These are phyloP conservation scores for Setipinna tenuifilis DNA, from an alignment of 2,797 vertebrate genomes.

Conservation along the genomic window DNA sequence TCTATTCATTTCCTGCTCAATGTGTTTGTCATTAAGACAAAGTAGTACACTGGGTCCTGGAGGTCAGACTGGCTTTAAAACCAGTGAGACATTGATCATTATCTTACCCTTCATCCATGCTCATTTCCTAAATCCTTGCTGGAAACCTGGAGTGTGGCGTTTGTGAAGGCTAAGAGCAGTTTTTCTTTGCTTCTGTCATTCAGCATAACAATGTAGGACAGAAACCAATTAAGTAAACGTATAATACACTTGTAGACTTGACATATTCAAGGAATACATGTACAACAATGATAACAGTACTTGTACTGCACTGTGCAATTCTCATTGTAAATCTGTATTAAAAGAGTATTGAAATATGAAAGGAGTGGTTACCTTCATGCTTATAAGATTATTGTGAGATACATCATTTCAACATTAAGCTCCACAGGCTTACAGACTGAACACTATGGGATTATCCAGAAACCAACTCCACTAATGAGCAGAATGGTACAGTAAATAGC, in stretches of 20 bases:
- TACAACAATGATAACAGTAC: background rate
- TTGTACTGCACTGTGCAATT: background rate
- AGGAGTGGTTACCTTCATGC: background rate
- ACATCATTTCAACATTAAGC: background rate
- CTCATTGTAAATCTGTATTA: background rate
- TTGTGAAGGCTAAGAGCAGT: background rate
- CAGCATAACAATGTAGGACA: background rate
- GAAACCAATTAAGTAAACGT: background rate
- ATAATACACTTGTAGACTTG: background rate
- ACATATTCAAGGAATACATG: background rate
- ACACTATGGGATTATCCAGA: background rate
- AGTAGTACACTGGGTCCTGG: constrained; percentile 18
- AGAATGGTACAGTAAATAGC: too few species aligned
- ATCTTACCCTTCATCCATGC: constrained; percentile 45
- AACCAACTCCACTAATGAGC: background rate
- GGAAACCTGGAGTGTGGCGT: constrained; percentile 23
- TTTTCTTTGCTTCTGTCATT: background rate
- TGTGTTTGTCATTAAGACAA: constrained; percentile 47
- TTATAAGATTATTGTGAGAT: background rate
- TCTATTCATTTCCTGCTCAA: constrained; percentile 49
- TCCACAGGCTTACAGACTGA: background rate
- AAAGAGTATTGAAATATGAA: background rate
- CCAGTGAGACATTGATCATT: constrained; percentile 46
- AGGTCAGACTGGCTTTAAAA: constrained; percentile 42
- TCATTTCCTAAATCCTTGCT: constrained; percentile 44